Percentiles rank a stretch among this genome's conserved stretches.
Conservation (phyloP, 2,113 vertebrate genomes). For the Diglossa brunneiventris region DNA sequence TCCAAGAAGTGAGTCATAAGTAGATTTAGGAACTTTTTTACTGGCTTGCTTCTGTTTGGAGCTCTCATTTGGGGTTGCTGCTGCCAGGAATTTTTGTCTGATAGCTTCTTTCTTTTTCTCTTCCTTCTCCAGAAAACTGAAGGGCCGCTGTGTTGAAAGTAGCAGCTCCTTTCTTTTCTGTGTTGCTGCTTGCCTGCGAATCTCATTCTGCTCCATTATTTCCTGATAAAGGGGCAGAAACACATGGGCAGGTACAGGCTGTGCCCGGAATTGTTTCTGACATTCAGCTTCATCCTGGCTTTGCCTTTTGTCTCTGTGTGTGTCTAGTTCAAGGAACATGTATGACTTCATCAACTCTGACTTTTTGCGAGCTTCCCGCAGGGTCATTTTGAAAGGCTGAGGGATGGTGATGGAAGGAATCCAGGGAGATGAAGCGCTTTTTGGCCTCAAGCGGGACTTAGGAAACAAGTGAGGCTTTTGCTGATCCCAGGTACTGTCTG, state of each 20-base stretch:
- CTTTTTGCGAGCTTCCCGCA: conserved; percentile 69
- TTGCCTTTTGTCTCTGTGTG: conserved; percentile 68
- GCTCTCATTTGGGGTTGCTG: conserved; percentile 52
- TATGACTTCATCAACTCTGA: conserved; percentile 66
- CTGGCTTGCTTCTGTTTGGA: conserved; percentile 49
- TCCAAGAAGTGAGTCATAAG: conserved; percentile 69
- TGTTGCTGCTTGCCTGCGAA: conserved; percentile 73
- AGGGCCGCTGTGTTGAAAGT: conserved; percentile 86
- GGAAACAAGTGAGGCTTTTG: conserved; percentile 18
- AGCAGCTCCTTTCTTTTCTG: conserved; percentile 86
- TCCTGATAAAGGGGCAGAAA: conserved; percentile 81
- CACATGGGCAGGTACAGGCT: conserved; percentile 83
- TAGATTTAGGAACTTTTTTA: conserved; percentile 71
- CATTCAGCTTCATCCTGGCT: conserved; percentile 84
- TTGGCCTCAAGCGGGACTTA: conserved; percentile 50
- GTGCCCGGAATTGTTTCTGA: conserved; percentile 85
- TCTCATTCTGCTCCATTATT: conserved; percentile 78
- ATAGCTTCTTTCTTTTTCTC: conserved; percentile 76
- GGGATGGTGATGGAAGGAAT: conserved; percentile 71
- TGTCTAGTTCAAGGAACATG: conserved; percentile 66
- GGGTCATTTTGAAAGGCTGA: conserved; percentile 72
- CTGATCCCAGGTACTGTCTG: conserved; percentile 33
- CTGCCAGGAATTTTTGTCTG: conserved; percentile 53
- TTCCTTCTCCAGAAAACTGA: conserved; percentile 85
- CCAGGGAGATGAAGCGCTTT: conserved; percentile 62